phyloP scores from a whole-genome alignment of 92 coral and sea anemone species.

The Paragorgia papillata region DNA sequence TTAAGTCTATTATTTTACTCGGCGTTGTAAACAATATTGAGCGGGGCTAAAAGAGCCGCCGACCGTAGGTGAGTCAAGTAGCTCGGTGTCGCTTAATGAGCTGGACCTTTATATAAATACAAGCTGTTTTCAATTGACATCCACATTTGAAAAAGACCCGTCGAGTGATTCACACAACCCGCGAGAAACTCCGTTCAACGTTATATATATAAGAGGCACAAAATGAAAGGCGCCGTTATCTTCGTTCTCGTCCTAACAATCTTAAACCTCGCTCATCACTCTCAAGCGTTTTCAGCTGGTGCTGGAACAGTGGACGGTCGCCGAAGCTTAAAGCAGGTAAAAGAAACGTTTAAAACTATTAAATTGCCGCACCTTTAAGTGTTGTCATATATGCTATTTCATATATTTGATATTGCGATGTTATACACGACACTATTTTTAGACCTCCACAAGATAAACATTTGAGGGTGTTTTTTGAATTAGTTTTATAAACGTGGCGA shows the following conservation, averaged over 20 bases:
- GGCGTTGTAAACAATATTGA: constrained; percentile 19
- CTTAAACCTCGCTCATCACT: neutral
- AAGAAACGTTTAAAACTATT: neutral
- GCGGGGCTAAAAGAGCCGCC: constrained; percentile 18
- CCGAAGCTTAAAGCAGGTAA: constrained; percentile 23
- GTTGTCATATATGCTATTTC: too few species aligned
- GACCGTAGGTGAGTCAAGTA: neutral
- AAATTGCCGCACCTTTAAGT: too few species aligned
- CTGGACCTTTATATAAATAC: constrained; percentile 11
- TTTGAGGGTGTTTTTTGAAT: too few species aligned
- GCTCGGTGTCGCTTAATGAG: constrained; percentile 10
- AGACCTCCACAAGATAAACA: too few species aligned
- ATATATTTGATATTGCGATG: too few species aligned
- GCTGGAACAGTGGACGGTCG: constrained; percentile 18
- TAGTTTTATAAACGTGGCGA: too few species aligned
- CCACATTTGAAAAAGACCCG: constrained; percentile 5
- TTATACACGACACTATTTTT: too few species aligned
- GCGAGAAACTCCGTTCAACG: neutral
- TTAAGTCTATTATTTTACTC: constrained; percentile 10
- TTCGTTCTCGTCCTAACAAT: constrained; percentile 3
- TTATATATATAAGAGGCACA: neutral
- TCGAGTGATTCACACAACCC: neutral
- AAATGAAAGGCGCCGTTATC: constrained; percentile 20
- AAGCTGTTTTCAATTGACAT: neutral
- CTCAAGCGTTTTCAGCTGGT: constrained; percentile 24